Base-by-base conservation (phyloP, 2,888 invertebrate species). In the Thyatira batis region DNA sequence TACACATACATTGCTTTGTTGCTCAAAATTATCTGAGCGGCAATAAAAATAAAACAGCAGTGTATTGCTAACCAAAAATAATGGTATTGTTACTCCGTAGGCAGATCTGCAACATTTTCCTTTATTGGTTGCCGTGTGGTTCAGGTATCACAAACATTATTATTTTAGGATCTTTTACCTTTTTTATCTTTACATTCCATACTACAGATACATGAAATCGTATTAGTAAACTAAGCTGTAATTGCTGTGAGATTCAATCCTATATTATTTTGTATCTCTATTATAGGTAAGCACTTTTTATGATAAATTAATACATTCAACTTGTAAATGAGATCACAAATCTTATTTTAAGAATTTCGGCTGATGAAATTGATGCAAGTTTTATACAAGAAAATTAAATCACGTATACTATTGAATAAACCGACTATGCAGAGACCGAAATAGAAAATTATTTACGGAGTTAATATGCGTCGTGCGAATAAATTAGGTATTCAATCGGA, bases 31-130 rank as follows among this genome's bases (percentile, higher is more conserved):
- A 52, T 30, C 30, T 49, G 44, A 54, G 20, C 52, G 51, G 30
- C 30, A 17, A 45, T 30, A 11, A 9, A 60, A 58, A 39, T n/a
- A 52, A 80, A 60, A 55, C 71, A 61, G 84, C 78, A 84, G 73
- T 87, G 87, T 66, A 84, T 49, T 25, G 11, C 49, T 45, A 49
- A 51, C 54, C 63, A 56, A 71, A 75, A 74, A 77, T 80, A 75
- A 72, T 74, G 69, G 66, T 61, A 71, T 73, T 75, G 73, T 75
- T 80, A 75, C 80, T 77, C 78, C 74, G 75, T 58, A 78, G 76
- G 74, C 78, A 28, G 48, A 84, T 78, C 78, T 75, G 82, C 84
- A 81, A 82, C 81, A 81, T 81, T 71, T 82, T 84, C 80, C 71
- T 80, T 80, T 76, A 74, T 76, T 73, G 77, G 75, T 73, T 71